A percentile compares a stretch with the other conserved stretches of the same genome.
These are phyloP conservation scores for Papilio machaon DNA, from an alignment of 1,140 invertebrate genomes.

Conservation along the genomic window DNA sequence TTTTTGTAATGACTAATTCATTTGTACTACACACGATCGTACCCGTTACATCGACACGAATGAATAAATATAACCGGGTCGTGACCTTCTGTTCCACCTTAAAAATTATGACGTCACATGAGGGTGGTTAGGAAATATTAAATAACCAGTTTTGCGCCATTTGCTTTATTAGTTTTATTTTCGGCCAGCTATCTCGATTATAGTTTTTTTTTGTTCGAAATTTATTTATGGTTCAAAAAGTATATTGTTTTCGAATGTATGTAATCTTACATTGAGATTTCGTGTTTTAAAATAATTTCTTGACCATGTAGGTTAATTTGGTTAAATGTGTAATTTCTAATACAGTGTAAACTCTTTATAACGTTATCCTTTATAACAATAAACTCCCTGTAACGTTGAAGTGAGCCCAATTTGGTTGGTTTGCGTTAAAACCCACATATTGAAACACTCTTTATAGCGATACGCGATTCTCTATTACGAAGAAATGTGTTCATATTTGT, in stretches of 20 bases:
- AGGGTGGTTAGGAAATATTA: conserved; percentile 34
- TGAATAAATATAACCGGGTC: conserved; percentile 38
- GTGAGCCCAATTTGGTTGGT: too few relatives aligned
- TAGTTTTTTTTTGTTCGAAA: background rate
- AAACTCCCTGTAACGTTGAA: too few relatives aligned
- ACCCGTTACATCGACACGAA: conserved; percentile 38
- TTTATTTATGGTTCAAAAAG: background rate
- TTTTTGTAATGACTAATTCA: conserved; percentile 31
- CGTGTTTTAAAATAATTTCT: too few relatives aligned
- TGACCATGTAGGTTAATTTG: too few relatives aligned
- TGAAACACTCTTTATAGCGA: too few relatives aligned
- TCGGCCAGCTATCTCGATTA: background rate
- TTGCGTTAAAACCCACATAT: too few relatives aligned
- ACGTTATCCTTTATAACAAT: too few relatives aligned
- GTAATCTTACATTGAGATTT: background rate
- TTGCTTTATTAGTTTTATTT: conserved; percentile 34
- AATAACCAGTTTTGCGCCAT: conserved; percentile 32
- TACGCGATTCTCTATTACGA: too few relatives aligned
- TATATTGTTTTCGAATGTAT: conserved; percentile 29
- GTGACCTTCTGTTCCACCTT: conserved; percentile 38
- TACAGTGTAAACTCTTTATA: too few relatives aligned
- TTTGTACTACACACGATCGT: conserved; percentile 34
- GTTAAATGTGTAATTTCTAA: too few relatives aligned
- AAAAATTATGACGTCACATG: conserved; percentile 37
- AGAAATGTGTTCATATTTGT: too few relatives aligned